Base-by-base conservation (phyloP, 1,140 invertebrate species). In the Eufriesea mexicana region DNA sequence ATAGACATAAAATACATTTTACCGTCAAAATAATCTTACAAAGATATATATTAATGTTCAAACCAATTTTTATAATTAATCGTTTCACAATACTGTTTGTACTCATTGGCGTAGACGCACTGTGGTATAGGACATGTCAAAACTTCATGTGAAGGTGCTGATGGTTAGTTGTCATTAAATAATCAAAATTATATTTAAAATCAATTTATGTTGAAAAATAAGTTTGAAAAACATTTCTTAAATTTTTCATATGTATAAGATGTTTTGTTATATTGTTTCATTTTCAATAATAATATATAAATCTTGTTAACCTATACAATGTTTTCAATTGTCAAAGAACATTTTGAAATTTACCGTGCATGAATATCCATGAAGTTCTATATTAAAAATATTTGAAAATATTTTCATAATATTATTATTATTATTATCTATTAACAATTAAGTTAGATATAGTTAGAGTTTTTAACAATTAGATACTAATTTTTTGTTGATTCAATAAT, bases 141-240 rank as follows among this genome's bases (percentile, higher is more conserved):
- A 91, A 91, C 89, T 89, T 84, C 91, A 89, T 91, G 91, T 91
- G 91, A 90, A 91, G 90, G 85, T 88, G 87, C 89, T 92, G 89
- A 93, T 92, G 91, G 92, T 93, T 93, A 92, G 92, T 92, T 89
- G 83, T 90, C 87, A 83, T 85, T 82, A 81, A 90, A 90, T 86
- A 87, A 89, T 79, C 66, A 85, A 87, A 84, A 86, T 84, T 66
- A 35, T 61, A 62, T n/a, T 76, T 54, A 68, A 62, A 78, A 70
- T 76, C 20, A 57, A 51, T 81, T 82, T 51, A 47, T n/a, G 42
- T 23, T 42, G 12, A 82, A 18, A 1, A 16, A 68, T 47, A 42
- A 5, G 16, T 82, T 35, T 23, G 10, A 67, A 7, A 20, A 35
- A 68, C 23, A 51, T 76, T 12, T 42, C 51, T 57, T 9, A n/a